Evolutionary conservation across 2,113 vertebrate species (phyloP).

Genomic region (Clupea harengus): DNA sequence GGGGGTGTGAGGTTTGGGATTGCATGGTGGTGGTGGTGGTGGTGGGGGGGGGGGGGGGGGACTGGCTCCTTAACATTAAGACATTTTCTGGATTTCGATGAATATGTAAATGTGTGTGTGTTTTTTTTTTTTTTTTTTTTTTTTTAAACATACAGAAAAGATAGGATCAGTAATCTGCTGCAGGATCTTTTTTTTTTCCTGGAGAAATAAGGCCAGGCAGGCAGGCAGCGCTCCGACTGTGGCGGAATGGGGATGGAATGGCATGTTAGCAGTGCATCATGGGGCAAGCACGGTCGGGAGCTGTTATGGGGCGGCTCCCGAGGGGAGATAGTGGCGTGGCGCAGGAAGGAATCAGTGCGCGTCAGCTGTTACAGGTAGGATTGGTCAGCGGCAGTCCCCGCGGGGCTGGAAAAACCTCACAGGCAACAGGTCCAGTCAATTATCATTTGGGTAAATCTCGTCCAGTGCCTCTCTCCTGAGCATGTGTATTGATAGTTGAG

Average conservation of each 20-base stretch:
- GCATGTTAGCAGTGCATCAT: neutral
- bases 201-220: neutral
- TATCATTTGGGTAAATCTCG: constrained; percentile 43
- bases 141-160: neutral
- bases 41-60: neutral
- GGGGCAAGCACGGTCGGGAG: neutral
- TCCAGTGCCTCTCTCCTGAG: constrained; percentile 11
- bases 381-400: neutral
- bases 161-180: neutral
- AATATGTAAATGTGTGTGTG: constrained; percentile 5
- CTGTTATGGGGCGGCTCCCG: neutral
- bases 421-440: constrained; percentile 41
- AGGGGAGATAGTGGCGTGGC: neutral
- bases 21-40: neutral
- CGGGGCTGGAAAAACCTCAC: neutral
- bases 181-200: neutral
- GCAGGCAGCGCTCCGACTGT: neutral
- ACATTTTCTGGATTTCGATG: neutral
- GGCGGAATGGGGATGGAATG: neutral
- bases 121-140: neutral
- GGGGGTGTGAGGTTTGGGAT: neutral
- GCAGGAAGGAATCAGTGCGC: neutral
- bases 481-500: neutral
- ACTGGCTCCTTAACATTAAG: neutral
- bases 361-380: constrained; percentile 10